phyloP scores from a whole-genome alignment of 2,888 invertebrate species.

The Desoria tigrina region DNA sequence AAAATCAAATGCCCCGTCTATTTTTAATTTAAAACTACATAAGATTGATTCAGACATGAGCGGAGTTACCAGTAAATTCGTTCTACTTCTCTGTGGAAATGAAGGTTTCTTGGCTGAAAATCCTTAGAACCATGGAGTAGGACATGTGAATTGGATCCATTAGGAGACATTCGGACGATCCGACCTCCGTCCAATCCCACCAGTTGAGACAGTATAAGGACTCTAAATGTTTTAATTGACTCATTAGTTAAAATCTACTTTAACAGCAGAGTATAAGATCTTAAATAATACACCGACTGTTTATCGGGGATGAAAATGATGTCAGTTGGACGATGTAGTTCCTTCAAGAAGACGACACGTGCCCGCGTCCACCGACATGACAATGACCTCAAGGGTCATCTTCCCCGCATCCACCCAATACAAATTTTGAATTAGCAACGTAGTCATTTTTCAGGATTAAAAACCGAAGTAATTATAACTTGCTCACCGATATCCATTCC shows the following conservation, averaged over 20 bases:
- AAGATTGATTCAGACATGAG: too few relatives aligned
- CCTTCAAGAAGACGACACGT: conserved; percentile 65
- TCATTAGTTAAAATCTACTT: too few relatives aligned
- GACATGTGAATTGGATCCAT: conserved; percentile 63
- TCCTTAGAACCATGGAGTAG: conserved; percentile 55
- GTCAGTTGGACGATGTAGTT: conserved; percentile 64
- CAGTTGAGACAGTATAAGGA: conserved; percentile 64
- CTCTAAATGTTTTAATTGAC: too few relatives aligned
- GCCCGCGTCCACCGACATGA: conserved; percentile 65
- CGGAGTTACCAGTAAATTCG: conserved; percentile 65
- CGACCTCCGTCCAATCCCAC: conserved; percentile 41
- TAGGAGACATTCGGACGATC: conserved; percentile 70
- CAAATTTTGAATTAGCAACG: too few relatives aligned
- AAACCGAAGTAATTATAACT: too few relatives aligned
- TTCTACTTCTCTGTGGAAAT: conserved; percentile 64
- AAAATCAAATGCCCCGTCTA: too few relatives aligned
- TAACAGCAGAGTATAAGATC: too few relatives aligned
- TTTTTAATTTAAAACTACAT: too few relatives aligned
- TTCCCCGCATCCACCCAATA: conserved; percentile 71
- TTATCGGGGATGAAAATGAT: conserved; percentile 69
- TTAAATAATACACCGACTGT: too few relatives aligned
- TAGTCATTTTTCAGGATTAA: too few relatives aligned
- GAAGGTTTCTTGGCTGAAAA: conserved; percentile 61
- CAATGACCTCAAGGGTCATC: conserved; percentile 67
- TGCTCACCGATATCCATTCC: conserved; percentile 65